These are phyloP conservation scores for Neuroterus valhalla DNA, from an alignment of 1,140 invertebrate genomes.

Conservation along the genomic window DNA sequence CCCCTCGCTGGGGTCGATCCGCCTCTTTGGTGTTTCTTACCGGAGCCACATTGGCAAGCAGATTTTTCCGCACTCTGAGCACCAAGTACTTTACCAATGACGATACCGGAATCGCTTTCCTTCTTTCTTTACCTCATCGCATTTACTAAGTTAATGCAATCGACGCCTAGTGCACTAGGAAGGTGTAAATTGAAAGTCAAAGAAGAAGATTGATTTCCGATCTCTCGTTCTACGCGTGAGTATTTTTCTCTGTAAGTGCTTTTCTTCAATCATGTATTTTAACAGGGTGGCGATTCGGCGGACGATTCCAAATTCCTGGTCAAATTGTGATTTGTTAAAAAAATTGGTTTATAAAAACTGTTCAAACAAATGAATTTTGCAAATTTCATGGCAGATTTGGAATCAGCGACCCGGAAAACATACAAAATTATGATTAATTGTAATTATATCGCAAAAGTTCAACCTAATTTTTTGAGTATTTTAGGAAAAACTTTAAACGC, in stretches of 20 bases:
- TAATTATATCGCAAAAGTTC: too few relatives aligned
- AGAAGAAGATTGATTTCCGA: neutral
- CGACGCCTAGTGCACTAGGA: neutral
- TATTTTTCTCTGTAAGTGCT: neutral
- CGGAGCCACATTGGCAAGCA: conserved; percentile 19
- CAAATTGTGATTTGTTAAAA: too few relatives aligned
- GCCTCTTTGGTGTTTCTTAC: conserved; percentile 22
- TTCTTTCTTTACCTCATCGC: conserved; percentile 2
- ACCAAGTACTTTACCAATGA: conserved; percentile 24
- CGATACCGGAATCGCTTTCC: conserved; percentile 19
- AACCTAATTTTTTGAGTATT: too few relatives aligned
- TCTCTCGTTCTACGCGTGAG: too few relatives aligned
- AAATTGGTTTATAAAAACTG: too few relatives aligned
- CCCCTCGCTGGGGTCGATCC: conserved; percentile 12
- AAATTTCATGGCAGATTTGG: too few relatives aligned
- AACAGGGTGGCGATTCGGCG: too few relatives aligned
- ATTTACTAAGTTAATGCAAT: conserved; percentile 5
- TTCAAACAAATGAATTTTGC: too few relatives aligned
- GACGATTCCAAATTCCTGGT: too few relatives aligned
- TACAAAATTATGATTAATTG: too few relatives aligned
- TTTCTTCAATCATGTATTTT: neutral
- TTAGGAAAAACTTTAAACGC: too few relatives aligned
- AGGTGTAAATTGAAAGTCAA: neutral
- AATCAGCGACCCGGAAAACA: too few relatives aligned
- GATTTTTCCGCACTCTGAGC: conserved; percentile 21